These are phyloP conservation scores for Drosophila pseudotakahashii DNA, from an alignment of 2,888 invertebrate species.

Conservation along the genomic window DNA sequence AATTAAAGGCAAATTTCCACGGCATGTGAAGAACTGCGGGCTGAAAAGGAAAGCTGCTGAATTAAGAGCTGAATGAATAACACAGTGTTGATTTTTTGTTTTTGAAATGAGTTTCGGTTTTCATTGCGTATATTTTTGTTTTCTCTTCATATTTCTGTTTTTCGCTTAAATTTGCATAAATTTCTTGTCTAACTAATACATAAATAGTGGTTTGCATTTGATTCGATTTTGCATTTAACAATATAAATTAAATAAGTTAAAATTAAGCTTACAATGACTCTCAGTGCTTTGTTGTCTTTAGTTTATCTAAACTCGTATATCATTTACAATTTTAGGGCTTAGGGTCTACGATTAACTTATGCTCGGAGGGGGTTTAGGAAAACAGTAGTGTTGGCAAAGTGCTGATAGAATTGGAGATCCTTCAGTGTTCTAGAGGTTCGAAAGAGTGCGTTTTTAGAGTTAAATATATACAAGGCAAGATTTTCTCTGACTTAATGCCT, in stretches of 20 bases:
- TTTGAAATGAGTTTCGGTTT: conserved; percentile 53
- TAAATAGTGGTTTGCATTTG: conserved; percentile 60
- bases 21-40: conserved; percentile 1
- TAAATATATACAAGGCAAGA: conserved; percentile 26
- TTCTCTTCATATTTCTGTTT: conserved; percentile 37
- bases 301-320: conserved; percentile 43
- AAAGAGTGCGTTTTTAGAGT: conserved; percentile 16
- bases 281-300: conserved; percentile 66
- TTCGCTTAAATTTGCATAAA: conserved; percentile 69
- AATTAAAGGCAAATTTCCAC: conserved; percentile 48
- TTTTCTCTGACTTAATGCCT: conserved; percentile 18
- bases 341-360: conserved; percentile 18
- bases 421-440: conserved; percentile 27
- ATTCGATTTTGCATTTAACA: conserved; percentile 52
- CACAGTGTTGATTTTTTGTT: conserved; percentile 29
- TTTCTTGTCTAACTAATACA: conserved; percentile 75
- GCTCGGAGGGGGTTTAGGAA: conserved; percentile 1
- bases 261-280: conserved; percentile 73
- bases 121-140: conserved; percentile 54
- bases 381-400: conserved; percentile 24
- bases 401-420: conserved; percentile 36
- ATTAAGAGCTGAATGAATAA: conserved; percentile 36
- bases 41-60: conserved; percentile 19
- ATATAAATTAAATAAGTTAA: conserved; percentile 58
- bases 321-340: conserved; percentile 22